Evolutionary conservation across 2,888 invertebrate genomes (phyloP), one percentile per base, ranked within the genome.

Genomic region (Phaonia tiefii): DNA sequence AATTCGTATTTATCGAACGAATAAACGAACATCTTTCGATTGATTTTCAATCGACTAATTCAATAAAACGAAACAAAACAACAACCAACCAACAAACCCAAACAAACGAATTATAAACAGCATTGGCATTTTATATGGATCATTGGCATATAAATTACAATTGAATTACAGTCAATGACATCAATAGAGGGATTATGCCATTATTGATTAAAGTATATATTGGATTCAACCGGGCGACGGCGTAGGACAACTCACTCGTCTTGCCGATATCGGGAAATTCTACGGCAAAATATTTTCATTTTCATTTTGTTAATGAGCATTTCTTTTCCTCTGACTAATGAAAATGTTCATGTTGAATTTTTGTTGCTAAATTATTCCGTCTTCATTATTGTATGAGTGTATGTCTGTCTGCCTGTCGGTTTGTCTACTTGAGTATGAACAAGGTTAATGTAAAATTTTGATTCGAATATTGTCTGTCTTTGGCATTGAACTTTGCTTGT

Each of bases 371-470:
- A 8, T 51, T 51, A 13, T 51, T 67, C 10, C 26, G 25, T 39
- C 7, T 65, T n/a, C 31, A 17, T 5, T 10, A 15, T 20, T 58
- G 25, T 67, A 8, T 17, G 15, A 17, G 8, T 49, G 60, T 73
- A 31, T 54, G 60, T 58, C 37, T 46, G 26, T 51, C 54, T 46
- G 31, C 22, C 54, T 74, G n/a, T n/a, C 44, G 4, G 60, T 80
- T 56, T 65, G 37, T 54, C 31, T 3, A 8, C 31, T 8, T 31
- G 31, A 5, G 4, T 31, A 31, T 31, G 3, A 46, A 65, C 69
- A 78, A 81, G 81, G 78, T 78, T 69, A 81, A 81, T 78, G 81
- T 72, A 75, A 81, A 58, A 66, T 67, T n/a, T 75, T 75, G 22
- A 66, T 51, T 42, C 22, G 46, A 49, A 74, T 5, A 31, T 26